Percentiles rank a stretch among this genome's conserved stretches.
phyloP scores from a whole-genome alignment of 2,888 invertebrate genomes.

The Synanthedon formicaeformis region DNA sequence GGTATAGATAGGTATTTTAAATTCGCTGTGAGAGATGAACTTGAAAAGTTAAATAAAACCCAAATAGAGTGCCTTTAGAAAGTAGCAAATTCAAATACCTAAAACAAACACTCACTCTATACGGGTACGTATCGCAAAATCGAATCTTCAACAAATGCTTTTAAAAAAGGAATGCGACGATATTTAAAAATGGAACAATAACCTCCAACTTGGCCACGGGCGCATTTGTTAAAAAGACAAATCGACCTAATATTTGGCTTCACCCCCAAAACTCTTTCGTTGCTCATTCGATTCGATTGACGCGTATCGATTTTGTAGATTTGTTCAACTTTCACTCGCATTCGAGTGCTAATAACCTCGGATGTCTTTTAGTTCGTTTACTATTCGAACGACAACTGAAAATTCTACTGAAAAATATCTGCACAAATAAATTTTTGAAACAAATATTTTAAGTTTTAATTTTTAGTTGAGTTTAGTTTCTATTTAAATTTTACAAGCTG shows the following conservation, averaged over 20 bases:
- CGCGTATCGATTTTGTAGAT: conserved; percentile 19
- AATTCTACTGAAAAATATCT: too few relatives aligned
- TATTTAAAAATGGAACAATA: conserved; percentile 63
- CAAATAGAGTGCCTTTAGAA: too few relatives aligned
- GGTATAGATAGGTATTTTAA: too few relatives aligned
- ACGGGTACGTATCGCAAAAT: not conserved
- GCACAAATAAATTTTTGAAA: too few relatives aligned
- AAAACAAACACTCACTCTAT: too few relatives aligned
- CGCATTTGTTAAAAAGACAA: conserved; percentile 51
- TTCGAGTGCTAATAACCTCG: not conserved
- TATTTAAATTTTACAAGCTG: too few relatives aligned
- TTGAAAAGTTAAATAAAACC: too few relatives aligned
- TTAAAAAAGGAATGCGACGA: conserved; percentile 9
- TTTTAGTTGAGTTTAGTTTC: too few relatives aligned
- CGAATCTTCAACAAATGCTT: not conserved
- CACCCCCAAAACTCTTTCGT: conserved; percentile 32
- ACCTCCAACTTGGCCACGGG: conserved; percentile 67
- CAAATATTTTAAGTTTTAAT: too few relatives aligned
- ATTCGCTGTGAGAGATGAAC: too few relatives aligned
- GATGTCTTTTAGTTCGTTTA: not conserved
- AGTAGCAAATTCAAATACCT: too few relatives aligned
- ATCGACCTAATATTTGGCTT: conserved; percentile 28
- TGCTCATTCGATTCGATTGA: conserved; percentile 15
- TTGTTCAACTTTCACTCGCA: not conserved
- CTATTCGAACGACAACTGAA: too few relatives aligned